phyloP scores from a whole-genome alignment of 2,113 vertebrate species.

The Phoenicopterus ruber region DNA sequence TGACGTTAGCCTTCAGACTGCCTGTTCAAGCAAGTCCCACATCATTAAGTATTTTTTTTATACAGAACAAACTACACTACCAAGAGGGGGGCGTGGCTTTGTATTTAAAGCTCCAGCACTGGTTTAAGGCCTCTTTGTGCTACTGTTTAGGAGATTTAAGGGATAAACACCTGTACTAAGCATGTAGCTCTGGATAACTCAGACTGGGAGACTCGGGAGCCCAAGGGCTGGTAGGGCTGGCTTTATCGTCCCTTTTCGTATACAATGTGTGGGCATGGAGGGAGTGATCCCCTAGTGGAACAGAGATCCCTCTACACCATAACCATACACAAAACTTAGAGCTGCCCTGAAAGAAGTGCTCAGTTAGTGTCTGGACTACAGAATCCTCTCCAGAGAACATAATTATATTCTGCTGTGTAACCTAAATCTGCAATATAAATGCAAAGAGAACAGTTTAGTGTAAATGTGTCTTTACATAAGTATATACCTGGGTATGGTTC shows the following conservation, averaged over 20 bases:
- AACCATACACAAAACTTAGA: neutral
- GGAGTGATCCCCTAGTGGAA: neutral
- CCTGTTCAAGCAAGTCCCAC: neutral
- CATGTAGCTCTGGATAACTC: neutral
- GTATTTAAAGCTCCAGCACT: neutral
- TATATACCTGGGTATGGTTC: neutral
- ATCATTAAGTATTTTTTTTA: neutral
- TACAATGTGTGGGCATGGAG: accelerated
- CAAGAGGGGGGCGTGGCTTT: neutral
- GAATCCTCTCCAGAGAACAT: neutral
- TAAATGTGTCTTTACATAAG: neutral
- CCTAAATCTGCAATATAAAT: neutral
- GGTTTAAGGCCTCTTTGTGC: neutral
- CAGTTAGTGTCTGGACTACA: neutral
- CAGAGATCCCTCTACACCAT: neutral
- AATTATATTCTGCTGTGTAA: neutral
- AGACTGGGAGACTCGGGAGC: neutral
- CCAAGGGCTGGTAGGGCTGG: neutral
- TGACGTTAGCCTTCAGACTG: neutral
- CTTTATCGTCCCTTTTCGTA: neutral
- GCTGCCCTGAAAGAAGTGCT: neutral
- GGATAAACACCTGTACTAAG: neutral
- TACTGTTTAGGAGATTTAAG: neutral
- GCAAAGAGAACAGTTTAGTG: neutral
- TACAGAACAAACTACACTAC: neutral